These are phyloP conservation scores for Pseudopodoces humilis DNA, from an alignment of 2,113 vertebrate genomes.

Conservation along the genomic window DNA sequence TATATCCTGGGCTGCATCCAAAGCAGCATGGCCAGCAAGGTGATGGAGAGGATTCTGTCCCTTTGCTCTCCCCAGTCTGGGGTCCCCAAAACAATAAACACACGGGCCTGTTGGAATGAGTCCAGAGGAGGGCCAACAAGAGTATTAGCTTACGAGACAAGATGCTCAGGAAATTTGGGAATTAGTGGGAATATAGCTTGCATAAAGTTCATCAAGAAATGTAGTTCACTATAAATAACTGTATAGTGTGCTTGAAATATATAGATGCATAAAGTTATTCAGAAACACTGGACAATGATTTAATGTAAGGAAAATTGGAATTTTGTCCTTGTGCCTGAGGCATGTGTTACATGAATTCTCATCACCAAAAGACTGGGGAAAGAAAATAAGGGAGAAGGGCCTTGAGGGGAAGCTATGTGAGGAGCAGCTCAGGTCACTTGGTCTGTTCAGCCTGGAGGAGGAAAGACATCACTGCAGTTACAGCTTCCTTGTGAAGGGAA, in stretches of 20 bases:
- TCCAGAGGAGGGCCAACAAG: background rate
- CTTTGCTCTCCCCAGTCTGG: background rate
- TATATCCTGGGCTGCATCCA: background rate
- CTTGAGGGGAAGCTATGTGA: rapidly evolving
- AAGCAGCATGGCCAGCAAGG: background rate
- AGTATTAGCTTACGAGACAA: background rate
- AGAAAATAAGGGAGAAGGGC: background rate
- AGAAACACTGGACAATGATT: background rate
- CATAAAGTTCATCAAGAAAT: background rate
- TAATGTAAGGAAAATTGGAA: background rate
- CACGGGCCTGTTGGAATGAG: rapidly evolving
- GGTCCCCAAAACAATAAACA: background rate
- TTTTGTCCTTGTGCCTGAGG: background rate
- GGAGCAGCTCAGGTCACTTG: background rate
- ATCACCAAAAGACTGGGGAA: background rate
- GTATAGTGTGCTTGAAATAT: background rate
- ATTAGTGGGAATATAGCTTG: background rate
- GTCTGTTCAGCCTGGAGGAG: background rate
- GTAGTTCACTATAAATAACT: background rate
- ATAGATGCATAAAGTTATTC: background rate
- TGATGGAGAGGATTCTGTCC: background rate
- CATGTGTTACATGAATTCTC: background rate
- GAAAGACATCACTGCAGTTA: background rate
- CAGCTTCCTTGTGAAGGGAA: rapidly evolving
- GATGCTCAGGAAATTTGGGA: background rate